These are phyloP conservation scores for Pristiophorus japonicus DNA, from an alignment of 2,113 vertebrate genomes.

Conservation along the genomic window DNA sequence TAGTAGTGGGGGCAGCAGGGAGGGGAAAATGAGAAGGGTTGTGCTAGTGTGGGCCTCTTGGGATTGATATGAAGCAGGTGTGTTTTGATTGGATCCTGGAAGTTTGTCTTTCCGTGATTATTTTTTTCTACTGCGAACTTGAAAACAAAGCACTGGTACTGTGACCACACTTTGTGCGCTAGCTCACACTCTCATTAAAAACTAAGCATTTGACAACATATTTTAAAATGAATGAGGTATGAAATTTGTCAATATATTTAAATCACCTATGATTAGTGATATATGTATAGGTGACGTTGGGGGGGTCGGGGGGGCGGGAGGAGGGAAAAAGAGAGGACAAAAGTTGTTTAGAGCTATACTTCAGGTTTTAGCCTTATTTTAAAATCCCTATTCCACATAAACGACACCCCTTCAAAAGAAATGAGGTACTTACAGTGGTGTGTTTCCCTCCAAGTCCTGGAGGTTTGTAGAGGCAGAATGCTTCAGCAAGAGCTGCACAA, in stretches of 20 bases:
- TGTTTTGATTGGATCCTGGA: neutral
- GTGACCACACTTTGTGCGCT: neutral
- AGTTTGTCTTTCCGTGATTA: neutral
- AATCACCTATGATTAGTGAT: neutral
- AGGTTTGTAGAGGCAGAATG: constrained; percentile 87
- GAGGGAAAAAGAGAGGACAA: constrained; percentile 40
- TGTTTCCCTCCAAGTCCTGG: constrained; percentile 91
- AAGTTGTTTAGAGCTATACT: neutral
- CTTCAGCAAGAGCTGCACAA: constrained; percentile 84
- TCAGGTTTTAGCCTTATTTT: neutral
- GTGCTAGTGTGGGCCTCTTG: neutral
- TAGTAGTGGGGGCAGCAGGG: neutral
- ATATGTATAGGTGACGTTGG: neutral
- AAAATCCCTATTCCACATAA: neutral
- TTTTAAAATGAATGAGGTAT: neutral
- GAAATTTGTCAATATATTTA: neutral
- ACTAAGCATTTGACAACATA: neutral
- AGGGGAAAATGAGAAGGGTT: neutral
- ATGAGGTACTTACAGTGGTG: constrained; percentile 75
- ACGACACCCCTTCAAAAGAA: neutral
- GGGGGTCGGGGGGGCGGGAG: neutral
- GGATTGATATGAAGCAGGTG: neutral
- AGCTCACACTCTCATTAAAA: neutral
- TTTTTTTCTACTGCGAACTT: too few relatives aligned
- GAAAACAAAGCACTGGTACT: neutral